These are phyloP conservation scores for Dyspetes luteomarginatus DNA, from an alignment of 2,888 invertebrate species.

Conservation along the genomic window DNA sequence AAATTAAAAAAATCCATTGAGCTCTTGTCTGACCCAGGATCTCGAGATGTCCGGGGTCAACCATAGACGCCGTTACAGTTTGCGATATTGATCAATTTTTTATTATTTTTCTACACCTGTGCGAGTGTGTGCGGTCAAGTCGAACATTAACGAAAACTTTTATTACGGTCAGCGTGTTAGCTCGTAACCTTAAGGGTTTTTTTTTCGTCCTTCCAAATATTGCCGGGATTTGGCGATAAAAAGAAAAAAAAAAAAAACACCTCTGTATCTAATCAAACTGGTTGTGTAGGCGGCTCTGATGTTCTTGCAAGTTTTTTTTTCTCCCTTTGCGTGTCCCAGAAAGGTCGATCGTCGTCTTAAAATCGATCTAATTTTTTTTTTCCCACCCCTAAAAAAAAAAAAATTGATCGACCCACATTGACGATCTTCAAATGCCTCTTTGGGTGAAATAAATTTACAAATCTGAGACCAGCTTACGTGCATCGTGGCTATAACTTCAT, in stretches of 20 bases:
- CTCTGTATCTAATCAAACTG: not conserved
- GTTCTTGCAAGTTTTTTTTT: constrained; percentile 2
- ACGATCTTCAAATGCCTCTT: not conserved
- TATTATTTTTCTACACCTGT: not conserved
- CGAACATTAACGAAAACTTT: not conserved
- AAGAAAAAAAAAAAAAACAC: not conserved
- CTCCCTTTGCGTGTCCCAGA: constrained; percentile 19
- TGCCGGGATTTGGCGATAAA: not conserved
- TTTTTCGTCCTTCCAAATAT: not conserved
- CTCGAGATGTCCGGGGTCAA: not conserved
- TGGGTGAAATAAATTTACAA: not conserved
- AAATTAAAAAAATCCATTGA: constrained; percentile 24
- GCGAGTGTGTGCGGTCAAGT: not conserved
- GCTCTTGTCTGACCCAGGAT: constrained; percentile 31
- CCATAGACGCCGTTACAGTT: not conserved
- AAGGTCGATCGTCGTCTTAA: constrained; percentile 34
- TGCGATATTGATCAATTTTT: constrained; percentile 36
- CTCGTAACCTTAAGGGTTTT: not conserved
- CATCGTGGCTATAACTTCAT: too few relatives aligned
- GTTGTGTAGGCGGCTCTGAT: not conserved
- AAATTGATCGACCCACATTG: constrained; percentile 53
- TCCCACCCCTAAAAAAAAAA: not conserved
- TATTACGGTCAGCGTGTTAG: not conserved
- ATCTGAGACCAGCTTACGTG: not conserved
- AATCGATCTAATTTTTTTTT: constrained; percentile 4